Percentiles rank a stretch among this genome's conserved stretches.
Conservation (phyloP, 2,888 invertebrate genomes). For the Aporophyla lueneburgensis region DNA sequence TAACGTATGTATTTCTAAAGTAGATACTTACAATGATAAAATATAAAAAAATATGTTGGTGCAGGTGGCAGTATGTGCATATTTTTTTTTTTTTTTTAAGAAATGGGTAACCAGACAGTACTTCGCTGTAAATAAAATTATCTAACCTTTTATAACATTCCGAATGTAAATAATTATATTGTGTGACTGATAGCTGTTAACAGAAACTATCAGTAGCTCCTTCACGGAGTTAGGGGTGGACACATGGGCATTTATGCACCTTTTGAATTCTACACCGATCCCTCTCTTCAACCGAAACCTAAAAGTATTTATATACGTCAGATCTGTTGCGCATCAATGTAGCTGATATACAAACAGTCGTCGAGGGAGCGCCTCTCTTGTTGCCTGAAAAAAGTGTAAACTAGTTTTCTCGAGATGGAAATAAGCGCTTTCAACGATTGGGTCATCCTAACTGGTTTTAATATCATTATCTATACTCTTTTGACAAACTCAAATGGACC, state of each 20-base stretch:
- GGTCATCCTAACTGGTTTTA: neutral
- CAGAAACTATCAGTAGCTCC: neutral
- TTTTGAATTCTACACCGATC: neutral
- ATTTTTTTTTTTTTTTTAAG: too few relatives aligned
- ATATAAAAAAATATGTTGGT: neutral
- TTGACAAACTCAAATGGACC: neutral
- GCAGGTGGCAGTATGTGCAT: neutral
- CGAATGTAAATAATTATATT: neutral
- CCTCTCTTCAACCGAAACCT: neutral
- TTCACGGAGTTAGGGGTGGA: neutral
- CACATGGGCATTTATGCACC: neutral
- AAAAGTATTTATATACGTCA: neutral
- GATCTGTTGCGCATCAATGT: neutral
- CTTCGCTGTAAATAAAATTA: neutral
- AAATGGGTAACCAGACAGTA: neutral
- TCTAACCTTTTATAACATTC: neutral
- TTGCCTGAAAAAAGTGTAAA: neutral
- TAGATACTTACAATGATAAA: neutral
- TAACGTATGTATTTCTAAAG: neutral
- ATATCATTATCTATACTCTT: neutral
- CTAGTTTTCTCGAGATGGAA: neutral
- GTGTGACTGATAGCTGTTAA: neutral
- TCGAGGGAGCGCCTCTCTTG: too few relatives aligned
- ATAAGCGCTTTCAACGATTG: neutral
- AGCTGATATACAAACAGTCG: neutral